phyloP scores from a whole-genome alignment of 2,113 vertebrate genomes.

The Crotalus horridus region DNA sequence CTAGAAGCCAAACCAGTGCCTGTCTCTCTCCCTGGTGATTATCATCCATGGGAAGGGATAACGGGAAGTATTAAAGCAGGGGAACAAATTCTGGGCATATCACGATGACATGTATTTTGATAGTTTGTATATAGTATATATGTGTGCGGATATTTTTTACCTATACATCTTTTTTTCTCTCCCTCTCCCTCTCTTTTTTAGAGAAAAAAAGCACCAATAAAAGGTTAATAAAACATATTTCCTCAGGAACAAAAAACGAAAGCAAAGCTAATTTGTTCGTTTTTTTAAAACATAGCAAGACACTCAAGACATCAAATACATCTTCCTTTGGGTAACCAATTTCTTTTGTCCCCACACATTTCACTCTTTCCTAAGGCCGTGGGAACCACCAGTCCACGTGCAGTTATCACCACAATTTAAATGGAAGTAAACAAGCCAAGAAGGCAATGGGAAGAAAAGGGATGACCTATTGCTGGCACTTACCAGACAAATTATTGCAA shows the following conservation, averaged over 20 bases:
- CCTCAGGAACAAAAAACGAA: not conserved
- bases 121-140: constrained; percentile 30
- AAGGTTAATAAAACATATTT: constrained; percentile 27
- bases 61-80: constrained; percentile 8
- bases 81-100: not conserved
- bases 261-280: not conserved
- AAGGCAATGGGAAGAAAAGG: not conserved
- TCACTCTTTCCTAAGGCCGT: not conserved
- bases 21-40: not conserved
- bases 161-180: constrained; percentile 13
- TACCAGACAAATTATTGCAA: not conserved
- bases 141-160: constrained; percentile 20
- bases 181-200: constrained; percentile 7
- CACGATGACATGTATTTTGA: constrained; percentile 6
- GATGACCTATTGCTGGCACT: not conserved
- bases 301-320: not conserved
- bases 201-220: constrained; percentile 23
- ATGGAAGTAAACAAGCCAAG: not conserved
- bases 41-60: constrained; percentile 7
- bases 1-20: constrained; percentile 6
- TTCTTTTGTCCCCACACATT: not conserved
- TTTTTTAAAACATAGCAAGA: not conserved
- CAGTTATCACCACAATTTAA: not conserved
- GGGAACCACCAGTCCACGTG: not conserved
- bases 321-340: not conserved